Conservation (phyloP, 2,797 vertebrate genomes). For the Hippoglossus hippoglossus region DNA sequence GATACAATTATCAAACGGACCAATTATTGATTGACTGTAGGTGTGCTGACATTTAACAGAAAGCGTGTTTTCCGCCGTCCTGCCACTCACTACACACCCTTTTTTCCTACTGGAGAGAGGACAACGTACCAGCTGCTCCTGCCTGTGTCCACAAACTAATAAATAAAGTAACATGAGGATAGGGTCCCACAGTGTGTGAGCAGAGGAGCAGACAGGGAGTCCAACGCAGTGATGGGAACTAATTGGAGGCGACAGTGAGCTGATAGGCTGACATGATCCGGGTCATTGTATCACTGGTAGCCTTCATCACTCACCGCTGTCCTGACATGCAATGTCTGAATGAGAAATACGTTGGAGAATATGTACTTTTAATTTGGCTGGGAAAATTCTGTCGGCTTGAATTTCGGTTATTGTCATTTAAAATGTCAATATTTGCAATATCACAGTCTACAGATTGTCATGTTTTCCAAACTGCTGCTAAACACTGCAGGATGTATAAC, state of each 20-base stretch:
- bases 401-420: neutral
- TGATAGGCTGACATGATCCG: constrained; percentile 48
- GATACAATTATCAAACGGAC: constrained; percentile 62
- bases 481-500: no score
- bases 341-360: neutral
- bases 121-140: constrained; percentile 41
- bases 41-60: constrained; percentile 37
- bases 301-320: constrained; percentile 29
- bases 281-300: constrained; percentile 35
- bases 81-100: neutral
- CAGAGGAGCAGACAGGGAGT: constrained; percentile 23
- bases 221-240: constrained; percentile 51
- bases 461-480: no score
- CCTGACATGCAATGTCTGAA: neutral
- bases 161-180: constrained; percentile 44
- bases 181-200: constrained; percentile 37
- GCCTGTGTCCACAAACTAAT: constrained; percentile 25
- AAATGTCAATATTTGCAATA: neutral
- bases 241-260: constrained; percentile 65
- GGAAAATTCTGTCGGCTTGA: neutral
- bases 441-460: neutral
- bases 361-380: neutral
- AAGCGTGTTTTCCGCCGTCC: neutral
- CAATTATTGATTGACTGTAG: constrained; percentile 61
- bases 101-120: constrained; percentile 27